A percentile compares a stretch with the other conserved stretches of the same genome.
phyloP scores from a whole-genome alignment of 2,888 invertebrate species.

The Serripes groenlandicus region DNA sequence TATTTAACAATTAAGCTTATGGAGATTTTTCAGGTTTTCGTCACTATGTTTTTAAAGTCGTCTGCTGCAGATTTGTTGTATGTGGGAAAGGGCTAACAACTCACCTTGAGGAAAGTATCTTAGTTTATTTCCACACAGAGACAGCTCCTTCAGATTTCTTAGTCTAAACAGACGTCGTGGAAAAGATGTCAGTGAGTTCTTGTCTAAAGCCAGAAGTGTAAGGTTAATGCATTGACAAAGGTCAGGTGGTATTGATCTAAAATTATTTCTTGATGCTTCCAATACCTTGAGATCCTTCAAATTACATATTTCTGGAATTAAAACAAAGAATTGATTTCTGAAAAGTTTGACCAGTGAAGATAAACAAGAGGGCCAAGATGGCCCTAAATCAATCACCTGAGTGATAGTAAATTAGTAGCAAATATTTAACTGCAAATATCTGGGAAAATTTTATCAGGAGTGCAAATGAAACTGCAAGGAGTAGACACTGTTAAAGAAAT shows the following conservation, averaged over 20 bases:
- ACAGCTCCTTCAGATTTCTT: background rate
- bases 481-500: no score
- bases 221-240: background rate
- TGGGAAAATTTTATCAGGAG: no score
- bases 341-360: no score
- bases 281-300: background rate
- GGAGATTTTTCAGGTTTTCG: no score
- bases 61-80: background rate
- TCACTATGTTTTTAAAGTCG: background rate
- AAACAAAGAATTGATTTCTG: no score
- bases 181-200: conserved; percentile 4
- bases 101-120: conserved; percentile 14
- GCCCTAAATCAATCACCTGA: background rate
- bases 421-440: no score
- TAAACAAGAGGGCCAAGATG: no score
- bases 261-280: conserved; percentile 19
- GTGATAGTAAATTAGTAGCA: no score
- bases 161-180: conserved; percentile 7
- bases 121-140: conserved; percentile 26
- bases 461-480: no score
- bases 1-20: no score
- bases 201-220: conserved; percentile 11
- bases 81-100: background rate
- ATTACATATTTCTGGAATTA: conserved; percentile 1
- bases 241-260: background rate